These are phyloP conservation scores for Cromileptes altivelis DNA, from an alignment of 2,113 vertebrate species.

Conservation along the genomic window DNA sequence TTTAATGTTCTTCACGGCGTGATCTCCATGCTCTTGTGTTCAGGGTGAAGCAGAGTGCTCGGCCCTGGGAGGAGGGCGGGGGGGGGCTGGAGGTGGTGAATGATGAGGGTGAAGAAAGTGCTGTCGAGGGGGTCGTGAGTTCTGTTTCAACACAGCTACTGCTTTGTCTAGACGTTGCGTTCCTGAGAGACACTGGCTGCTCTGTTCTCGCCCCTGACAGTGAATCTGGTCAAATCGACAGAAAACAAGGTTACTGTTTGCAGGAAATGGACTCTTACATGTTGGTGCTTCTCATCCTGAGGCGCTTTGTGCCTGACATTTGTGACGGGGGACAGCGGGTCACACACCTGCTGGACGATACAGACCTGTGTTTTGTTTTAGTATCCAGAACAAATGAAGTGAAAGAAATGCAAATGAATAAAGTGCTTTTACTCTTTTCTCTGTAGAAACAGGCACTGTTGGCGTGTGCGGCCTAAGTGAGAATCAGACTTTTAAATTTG, in stretches of 20 bases:
- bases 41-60: conserved; percentile 7
- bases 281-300: neutral
- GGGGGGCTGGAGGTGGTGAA: conserved; percentile 38
- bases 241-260: conserved; percentile 34
- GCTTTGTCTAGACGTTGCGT: conserved; percentile 63
- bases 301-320: neutral
- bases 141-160: conserved; percentile 50
- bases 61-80: neutral
- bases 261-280: neutral
- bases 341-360: conserved; percentile 1
- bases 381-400: neutral
- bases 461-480: neutral
- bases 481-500: neutral
- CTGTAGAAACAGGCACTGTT: neutral
- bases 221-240: conserved; percentile 20
- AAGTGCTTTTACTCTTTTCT: neutral
- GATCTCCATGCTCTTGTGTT: conserved; percentile 12
- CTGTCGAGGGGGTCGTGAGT: conserved; percentile 22
- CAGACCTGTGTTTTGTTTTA: neutral
- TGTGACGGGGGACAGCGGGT: neutral
- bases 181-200: conserved; percentile 47
- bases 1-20: neutral
- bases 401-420: neutral
- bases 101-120: conserved; percentile 57
- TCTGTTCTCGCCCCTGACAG: conserved; percentile 50